phyloP scores from a whole-genome alignment of 2,888 invertebrate species.

The Maniola hyperantus region DNA sequence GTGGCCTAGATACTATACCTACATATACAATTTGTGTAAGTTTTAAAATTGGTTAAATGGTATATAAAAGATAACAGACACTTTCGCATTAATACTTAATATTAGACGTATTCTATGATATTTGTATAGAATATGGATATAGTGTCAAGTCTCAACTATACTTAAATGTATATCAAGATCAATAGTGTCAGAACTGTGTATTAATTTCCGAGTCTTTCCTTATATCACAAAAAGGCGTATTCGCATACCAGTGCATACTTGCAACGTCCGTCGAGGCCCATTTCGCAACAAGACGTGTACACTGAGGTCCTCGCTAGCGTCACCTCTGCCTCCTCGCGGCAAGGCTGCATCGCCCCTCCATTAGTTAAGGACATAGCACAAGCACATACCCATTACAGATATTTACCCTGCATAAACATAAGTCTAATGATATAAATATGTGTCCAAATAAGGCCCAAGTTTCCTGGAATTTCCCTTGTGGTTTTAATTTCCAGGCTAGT shows the following conservation, averaged over 20 bases:
- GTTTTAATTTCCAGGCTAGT: not conserved
- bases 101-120: too few relatives aligned
- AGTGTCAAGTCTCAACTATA: too few relatives aligned
- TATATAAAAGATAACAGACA: too few relatives aligned
- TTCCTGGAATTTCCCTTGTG: slow-evolving; percentile 1
- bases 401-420: not conserved
- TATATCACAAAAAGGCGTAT: slow-evolving; percentile 11
- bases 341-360: slow-evolving; percentile 31
- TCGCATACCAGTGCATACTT: slow-evolving; percentile 20
- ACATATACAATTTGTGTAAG: too few relatives aligned
- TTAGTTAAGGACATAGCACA: slow-evolving; percentile 15
- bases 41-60: too few relatives aligned
- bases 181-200: not conserved
- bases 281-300: slow-evolving; percentile 33
- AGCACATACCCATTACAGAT: not conserved
- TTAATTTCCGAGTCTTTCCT: slow-evolving; percentile 6
- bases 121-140: too few relatives aligned
- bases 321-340: slow-evolving; percentile 28
- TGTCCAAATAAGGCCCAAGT: not conserved
- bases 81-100: too few relatives aligned
- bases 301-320: not conserved
- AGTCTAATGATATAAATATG: not conserved
- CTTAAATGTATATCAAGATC: too few relatives aligned
- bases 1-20: too few relatives aligned
- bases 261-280: slow-evolving; percentile 23